These are phyloP conservation scores for Chymomyza amoena DNA, from an alignment of 2,888 invertebrate genomes.

Conservation along the genomic window DNA sequence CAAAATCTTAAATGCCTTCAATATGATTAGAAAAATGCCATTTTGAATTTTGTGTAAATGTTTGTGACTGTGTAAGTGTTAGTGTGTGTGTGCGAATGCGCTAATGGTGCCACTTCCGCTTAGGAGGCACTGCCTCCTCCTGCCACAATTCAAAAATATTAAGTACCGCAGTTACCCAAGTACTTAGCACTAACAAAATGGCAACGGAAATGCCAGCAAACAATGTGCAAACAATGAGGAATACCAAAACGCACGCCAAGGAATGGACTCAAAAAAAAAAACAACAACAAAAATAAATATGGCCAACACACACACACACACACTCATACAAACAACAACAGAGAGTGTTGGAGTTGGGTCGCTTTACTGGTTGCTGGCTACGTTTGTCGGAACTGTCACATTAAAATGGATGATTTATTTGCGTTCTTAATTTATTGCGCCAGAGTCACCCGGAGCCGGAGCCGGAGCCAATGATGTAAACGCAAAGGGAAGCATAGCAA, in stretches of 20 bases:
- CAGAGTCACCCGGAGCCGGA: conserved; percentile 41
- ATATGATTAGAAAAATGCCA: neutral
- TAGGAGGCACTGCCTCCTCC: neutral
- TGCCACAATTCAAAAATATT: conserved; percentile 59
- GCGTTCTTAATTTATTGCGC: conserved; percentile 71
- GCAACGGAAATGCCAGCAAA: conserved; percentile 38
- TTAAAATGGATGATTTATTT: conserved; percentile 76
- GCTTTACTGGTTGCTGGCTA: conserved; percentile 22
- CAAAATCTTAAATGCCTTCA: neutral
- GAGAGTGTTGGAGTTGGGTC: neutral
- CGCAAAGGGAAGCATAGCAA: neutral
- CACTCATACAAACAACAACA: conserved; percentile 33
- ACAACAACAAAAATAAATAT: conserved; percentile 66
- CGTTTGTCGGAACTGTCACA: conserved; percentile 75
- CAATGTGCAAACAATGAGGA: conserved; percentile 64
- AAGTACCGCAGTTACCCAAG: conserved; percentile 67
- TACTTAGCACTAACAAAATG: conserved; percentile 64
- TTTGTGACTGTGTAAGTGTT: neutral
- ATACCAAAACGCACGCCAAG: conserved; percentile 25
- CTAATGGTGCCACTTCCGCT: neutral
- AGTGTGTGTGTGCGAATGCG: neutral
- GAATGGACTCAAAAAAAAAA: conserved; percentile 41
- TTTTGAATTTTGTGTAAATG: neutral
- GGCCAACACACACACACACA: conserved; percentile 8
- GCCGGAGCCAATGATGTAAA: conserved; percentile 2